Conservation (phyloP, 2,797 vertebrate genomes). For the Discoglossus pictus region DNA sequence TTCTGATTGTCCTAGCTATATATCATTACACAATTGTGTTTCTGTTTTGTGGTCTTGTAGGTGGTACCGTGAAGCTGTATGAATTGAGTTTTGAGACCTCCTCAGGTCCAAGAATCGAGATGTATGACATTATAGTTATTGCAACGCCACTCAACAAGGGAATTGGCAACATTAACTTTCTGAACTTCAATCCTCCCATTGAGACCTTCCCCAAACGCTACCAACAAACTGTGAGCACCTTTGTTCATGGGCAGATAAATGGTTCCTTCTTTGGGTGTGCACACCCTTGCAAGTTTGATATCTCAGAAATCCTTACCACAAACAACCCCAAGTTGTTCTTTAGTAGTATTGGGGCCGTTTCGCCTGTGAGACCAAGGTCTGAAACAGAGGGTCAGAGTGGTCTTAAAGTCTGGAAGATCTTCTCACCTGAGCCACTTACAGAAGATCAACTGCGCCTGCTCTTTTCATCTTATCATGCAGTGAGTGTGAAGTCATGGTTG, state of each 20-base stretch:
- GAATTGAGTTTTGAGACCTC: conserved; percentile 78
- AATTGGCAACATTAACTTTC: conserved; percentile 81
- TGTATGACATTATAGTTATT: conserved; percentile 86
- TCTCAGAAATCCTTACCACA: conserved; percentile 73
- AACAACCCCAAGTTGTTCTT: conserved; percentile 73
- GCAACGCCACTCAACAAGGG: conserved; percentile 81
- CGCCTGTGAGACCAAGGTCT: conserved; percentile 60
- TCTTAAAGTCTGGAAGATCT: conserved; percentile 80
- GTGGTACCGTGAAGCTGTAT: conserved; percentile 69
- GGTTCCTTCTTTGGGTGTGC: conserved; percentile 76
- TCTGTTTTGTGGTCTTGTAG: conserved; percentile 57
- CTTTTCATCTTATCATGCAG: conserved; percentile 78
- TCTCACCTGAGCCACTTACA: conserved; percentile 73
- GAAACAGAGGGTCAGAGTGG: neutral
- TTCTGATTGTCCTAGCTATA: too few species aligned
- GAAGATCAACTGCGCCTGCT: conserved; percentile 75
- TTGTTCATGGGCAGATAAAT: conserved; percentile 86
- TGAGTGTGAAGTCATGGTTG: conserved; percentile 77
- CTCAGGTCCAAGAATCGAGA: conserved; percentile 68
- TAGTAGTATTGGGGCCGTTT: conserved; percentile 71
- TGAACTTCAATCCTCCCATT: conserved; percentile 79
- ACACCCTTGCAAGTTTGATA: conserved; percentile 58
- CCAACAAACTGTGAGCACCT: conserved; percentile 77
- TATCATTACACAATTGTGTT: too few species aligned
- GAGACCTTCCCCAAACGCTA: conserved; percentile 73